These are phyloP conservation scores for Antigone vipio DNA, from an alignment of 2,113 vertebrate genomes.

Conservation along the genomic window DNA sequence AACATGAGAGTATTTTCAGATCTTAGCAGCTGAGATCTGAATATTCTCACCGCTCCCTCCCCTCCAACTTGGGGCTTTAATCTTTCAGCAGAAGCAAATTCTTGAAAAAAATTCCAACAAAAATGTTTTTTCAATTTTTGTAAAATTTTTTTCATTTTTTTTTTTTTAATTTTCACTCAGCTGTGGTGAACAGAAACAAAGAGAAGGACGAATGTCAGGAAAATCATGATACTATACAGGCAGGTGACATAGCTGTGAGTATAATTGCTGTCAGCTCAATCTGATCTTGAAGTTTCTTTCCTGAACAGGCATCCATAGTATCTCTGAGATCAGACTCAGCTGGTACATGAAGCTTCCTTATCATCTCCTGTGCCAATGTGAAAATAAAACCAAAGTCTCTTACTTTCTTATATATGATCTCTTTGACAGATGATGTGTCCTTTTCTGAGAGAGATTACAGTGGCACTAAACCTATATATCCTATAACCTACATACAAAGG, in stretches of 20 bases:
- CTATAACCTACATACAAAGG: background rate
- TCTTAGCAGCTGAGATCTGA: background rate
- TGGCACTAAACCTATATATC: background rate
- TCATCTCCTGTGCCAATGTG: background rate
- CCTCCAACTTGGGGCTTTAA: background rate
- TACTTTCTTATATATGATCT: background rate
- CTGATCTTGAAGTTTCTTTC: background rate
- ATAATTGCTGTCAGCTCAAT: background rate
- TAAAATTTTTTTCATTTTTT: background rate
- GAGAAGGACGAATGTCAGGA: background rate
- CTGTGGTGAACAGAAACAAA: background rate
- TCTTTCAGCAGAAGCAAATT: background rate
- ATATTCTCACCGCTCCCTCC: background rate
- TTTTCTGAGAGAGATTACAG: background rate
- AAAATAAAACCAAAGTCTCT: background rate
- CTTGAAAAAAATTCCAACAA: background rate
- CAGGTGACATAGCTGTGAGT: background rate
- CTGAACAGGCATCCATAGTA: background rate
- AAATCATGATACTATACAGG: background rate
- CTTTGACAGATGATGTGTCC: background rate
- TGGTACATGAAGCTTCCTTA: background rate
- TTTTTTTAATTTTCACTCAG: background rate
- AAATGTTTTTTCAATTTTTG: background rate
- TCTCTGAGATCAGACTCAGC: background rate
- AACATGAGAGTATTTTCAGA: background rate